Evolutionary conservation across 2,113 vertebrate genomes (phyloP).

Genomic region (Stegastes partitus): DNA sequence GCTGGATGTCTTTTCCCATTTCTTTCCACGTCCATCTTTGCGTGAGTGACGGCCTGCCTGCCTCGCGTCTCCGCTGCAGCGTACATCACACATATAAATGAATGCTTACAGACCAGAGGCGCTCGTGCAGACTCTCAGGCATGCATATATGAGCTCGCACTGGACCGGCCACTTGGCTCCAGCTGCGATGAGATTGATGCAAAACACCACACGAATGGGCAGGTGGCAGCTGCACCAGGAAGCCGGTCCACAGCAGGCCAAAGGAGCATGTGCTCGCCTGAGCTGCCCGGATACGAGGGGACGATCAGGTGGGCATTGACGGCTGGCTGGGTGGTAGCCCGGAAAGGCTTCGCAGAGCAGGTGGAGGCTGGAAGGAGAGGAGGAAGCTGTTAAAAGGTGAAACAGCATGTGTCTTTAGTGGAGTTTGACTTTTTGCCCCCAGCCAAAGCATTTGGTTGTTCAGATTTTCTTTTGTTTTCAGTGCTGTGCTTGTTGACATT

Average conservation of each 20-base stretch:
- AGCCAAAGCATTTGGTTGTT: constrained; percentile 19
- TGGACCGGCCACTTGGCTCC: constrained; percentile 54
- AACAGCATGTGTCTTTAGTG: constrained; percentile 9
- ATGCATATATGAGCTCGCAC: constrained; percentile 19
- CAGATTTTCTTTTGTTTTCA: constrained; percentile 9
- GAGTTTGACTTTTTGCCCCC: constrained; percentile 24
- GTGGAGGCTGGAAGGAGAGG: constrained; percentile 31
- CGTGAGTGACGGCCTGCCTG: constrained; percentile 57
- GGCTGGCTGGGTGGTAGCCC: constrained; percentile 55
- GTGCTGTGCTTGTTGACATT: constrained; percentile 22
- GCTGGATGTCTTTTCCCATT: constrained; percentile 68
- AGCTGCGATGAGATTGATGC: constrained; percentile 66
- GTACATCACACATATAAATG: constrained; percentile 20
- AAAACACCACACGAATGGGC: constrained; percentile 60
- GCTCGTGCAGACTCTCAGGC: constrained; percentile 9
- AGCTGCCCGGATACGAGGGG: constrained; percentile 48
- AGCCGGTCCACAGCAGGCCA: constrained; percentile 65
- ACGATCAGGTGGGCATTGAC: constrained; percentile 63
- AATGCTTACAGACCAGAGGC: constrained; percentile 33
- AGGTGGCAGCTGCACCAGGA: constrained; percentile 78
- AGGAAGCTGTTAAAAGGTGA: constrained; percentile 44
- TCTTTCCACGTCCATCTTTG: constrained; percentile 71
- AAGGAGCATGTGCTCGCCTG: constrained; percentile 45
- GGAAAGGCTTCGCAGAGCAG: constrained; percentile 40
- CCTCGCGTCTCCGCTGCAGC: constrained; percentile 21